Conservation (phyloP, 2,888 invertebrate species). For the Silvanus unidentatus region DNA sequence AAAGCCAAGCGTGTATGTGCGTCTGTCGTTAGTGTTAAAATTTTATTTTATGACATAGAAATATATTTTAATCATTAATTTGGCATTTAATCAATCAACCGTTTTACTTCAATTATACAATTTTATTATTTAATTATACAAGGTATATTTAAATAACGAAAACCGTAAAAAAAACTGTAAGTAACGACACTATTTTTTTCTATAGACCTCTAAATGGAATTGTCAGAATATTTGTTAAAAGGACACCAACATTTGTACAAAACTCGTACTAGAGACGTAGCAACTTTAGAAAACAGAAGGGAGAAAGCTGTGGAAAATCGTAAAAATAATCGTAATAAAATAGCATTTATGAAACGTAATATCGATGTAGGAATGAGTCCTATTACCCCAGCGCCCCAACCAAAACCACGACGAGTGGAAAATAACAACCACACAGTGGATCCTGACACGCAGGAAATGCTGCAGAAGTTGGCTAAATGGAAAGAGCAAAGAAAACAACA, state of each 20-base stretch:
- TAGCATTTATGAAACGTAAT: background rate
- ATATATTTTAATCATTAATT: too few relatives aligned
- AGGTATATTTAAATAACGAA: too few relatives aligned
- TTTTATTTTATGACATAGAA: too few relatives aligned
- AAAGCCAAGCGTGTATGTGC: too few relatives aligned
- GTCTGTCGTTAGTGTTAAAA: too few relatives aligned
- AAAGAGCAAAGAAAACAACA: slow-evolving; percentile 30
- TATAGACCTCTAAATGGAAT: too few relatives aligned
- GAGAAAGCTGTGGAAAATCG: background rate
- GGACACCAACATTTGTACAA: background rate
- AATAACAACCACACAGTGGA: background rate
- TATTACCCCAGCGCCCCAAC: background rate
- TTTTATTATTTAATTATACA: too few relatives aligned
- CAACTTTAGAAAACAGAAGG: background rate
- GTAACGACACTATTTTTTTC: too few relatives aligned
- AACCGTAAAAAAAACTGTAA: too few relatives aligned
- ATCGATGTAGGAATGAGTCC: background rate
- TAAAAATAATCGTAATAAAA: background rate
- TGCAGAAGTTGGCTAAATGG: slow-evolving; percentile 32
- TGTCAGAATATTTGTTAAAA: too few relatives aligned
- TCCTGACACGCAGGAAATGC: slow-evolving; percentile 14
- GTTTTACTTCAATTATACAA: too few relatives aligned
- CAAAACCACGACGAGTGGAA: background rate
- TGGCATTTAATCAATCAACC: too few relatives aligned
- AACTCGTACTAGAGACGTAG: background rate